Conservation (phyloP, 2,797 vertebrate species). For the Pangasius sanitwongsei region DNA sequence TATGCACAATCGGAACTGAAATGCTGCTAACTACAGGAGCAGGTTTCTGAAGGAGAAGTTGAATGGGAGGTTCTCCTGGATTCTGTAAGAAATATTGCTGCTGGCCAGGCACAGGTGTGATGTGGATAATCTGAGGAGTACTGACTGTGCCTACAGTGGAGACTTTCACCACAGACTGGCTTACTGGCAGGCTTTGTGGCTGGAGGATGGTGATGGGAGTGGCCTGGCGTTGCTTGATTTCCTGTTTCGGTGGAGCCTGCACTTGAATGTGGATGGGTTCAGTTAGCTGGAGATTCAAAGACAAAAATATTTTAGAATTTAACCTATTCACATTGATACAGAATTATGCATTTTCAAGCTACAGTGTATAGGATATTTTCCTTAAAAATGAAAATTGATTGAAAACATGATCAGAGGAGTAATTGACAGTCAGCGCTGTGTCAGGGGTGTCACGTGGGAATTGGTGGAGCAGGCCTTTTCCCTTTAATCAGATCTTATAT, state of each 20-base stretch:
- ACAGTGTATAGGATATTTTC: background rate
- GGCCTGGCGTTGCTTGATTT: conserved; percentile 67
- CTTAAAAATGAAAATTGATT: background rate
- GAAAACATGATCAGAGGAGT: background rate
- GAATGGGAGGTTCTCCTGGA: conserved; percentile 76
- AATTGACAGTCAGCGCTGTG: background rate
- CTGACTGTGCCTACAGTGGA: conserved; percentile 70
- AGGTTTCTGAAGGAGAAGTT: conserved; percentile 78
- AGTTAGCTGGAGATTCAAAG: conserved; percentile 66
- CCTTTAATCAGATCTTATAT: background rate
- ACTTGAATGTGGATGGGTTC: conserved; percentile 86
- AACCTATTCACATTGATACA: background rate
- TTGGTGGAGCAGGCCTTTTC: background rate
- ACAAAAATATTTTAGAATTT: conserved; percentile 7
- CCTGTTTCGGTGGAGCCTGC: conserved; percentile 75
- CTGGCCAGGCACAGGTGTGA: conserved; percentile 78
- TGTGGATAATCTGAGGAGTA: conserved; percentile 81
- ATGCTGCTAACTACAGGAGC: conserved; percentile 68
- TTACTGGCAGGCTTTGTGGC: conserved; percentile 64
- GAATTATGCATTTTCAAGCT: background rate
- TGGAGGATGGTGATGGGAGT: conserved; percentile 67
- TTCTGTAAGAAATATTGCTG: conserved; percentile 79
- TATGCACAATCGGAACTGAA: conserved; percentile 71
- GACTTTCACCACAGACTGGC: conserved; percentile 65
- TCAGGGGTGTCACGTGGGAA: background rate